These are phyloP conservation scores for Aulostomus chinensis DNA, from an alignment of 2,797 vertebrate species.

Conservation along the genomic window DNA sequence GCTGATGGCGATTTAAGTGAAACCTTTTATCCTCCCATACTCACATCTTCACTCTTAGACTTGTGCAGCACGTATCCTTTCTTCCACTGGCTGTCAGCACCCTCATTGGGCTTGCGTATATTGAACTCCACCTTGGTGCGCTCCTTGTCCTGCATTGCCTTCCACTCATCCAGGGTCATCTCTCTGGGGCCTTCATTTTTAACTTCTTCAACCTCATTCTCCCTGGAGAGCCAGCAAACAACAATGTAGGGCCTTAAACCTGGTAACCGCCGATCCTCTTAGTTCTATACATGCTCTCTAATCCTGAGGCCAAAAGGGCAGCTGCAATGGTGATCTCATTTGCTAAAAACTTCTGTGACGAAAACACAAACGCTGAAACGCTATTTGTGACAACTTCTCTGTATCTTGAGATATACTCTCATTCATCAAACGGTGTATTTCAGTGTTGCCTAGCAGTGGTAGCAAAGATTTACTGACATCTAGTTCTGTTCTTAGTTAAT, in stretches of 20 bases:
- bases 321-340: conserved; percentile 31
- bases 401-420: background rate
- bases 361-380: conserved; percentile 4
- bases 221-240: conserved; percentile 76
- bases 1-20: background rate
- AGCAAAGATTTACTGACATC: too few species aligned
- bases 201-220: conserved; percentile 96
- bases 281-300: conserved; percentile 32
- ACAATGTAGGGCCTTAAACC: conserved; percentile 16
- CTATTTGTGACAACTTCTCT: background rate
- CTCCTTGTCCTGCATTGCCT: conserved; percentile 98
- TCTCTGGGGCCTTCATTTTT: conserved; percentile 98
- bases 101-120: conserved; percentile 98
- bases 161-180: conserved; percentile 99
- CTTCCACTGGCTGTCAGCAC: conserved; percentile 97
- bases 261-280: conserved; percentile 37
- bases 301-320: conserved; percentile 38
- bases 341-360: conserved; percentile 14
- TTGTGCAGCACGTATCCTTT: conserved; percentile 99
- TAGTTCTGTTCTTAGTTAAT: too few species aligned
- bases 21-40: conserved; percentile 5
- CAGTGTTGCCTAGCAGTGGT: too few species aligned
- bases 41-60: conserved; percentile 98
- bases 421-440: too few species aligned
- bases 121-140: conserved; percentile 99